A percentile compares a stretch with the other conserved stretches of the same genome.
These are phyloP conservation scores for Bacillus rossius DNA, from an alignment of 1,140 invertebrate species.

Conservation along the genomic window DNA sequence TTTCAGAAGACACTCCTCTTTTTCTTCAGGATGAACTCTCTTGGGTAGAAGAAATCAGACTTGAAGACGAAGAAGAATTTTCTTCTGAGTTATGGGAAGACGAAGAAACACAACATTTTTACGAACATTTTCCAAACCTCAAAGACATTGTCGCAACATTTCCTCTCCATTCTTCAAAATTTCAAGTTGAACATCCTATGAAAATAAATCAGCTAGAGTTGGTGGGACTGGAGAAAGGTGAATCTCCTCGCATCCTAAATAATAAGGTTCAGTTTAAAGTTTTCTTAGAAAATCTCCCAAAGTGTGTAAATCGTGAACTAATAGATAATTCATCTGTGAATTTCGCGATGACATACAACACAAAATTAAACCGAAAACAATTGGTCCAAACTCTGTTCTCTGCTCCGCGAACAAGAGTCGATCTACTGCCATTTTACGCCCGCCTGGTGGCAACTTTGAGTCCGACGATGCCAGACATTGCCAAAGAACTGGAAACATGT, in stretches of 20 bases:
- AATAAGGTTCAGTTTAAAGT: constrained; percentile 67
- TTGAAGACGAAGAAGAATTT: constrained; percentile 25
- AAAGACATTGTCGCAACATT: background rate
- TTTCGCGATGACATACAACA: constrained; percentile 92
- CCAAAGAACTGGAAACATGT: constrained; percentile 78
- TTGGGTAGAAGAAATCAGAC: background rate
- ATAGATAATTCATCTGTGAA: constrained; percentile 96
- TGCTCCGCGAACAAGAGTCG: constrained; percentile 79
- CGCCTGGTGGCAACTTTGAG: constrained; percentile 89
- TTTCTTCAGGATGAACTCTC: too few relatives aligned
- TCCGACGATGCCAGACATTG: constrained; percentile 75
- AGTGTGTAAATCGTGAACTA: constrained; percentile 92
- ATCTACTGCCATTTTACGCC: constrained; percentile 93
- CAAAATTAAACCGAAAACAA: constrained; percentile 90
- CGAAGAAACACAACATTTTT: constrained; percentile 91
- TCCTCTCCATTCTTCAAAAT: background rate
- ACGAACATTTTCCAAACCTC: constrained; percentile 88
- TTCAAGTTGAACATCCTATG: background rate
- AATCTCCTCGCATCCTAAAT: constrained; percentile 34
- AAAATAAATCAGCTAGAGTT: constrained; percentile 21
- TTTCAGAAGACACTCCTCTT: too few relatives aligned
- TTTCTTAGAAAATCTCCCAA: constrained; percentile 82
- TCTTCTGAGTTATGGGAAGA: constrained; percentile 74
- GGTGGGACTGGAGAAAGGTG: constrained; percentile 42
- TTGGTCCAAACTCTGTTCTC: constrained; percentile 72